phyloP scores from a whole-genome alignment of 23 tunicate species.

The Phallusia fumigata region DNA sequence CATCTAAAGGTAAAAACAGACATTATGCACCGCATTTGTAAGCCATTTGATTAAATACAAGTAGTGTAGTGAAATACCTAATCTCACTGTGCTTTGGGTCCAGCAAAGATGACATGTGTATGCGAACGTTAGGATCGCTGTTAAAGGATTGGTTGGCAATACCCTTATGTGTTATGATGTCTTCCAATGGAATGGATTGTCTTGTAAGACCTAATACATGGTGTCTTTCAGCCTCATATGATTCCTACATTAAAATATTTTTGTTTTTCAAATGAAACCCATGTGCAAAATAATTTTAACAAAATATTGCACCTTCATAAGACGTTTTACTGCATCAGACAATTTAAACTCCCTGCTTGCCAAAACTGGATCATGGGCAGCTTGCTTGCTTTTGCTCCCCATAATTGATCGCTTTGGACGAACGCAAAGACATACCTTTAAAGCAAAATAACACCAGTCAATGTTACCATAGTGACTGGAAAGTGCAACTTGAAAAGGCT shows the following conservation, averaged over 20 bases:
- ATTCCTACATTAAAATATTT: constrained; percentile 12
- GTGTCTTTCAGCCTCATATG: constrained; percentile 46
- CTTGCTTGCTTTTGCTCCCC: constrained; percentile 19
- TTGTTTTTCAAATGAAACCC: background rate
- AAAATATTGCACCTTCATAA: constrained; percentile 29
- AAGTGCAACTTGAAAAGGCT: no score
- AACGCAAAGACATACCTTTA: constrained; percentile 45
- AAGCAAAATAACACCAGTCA: constrained; percentile 10
- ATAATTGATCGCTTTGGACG: constrained; percentile 35
- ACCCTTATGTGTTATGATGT: constrained; percentile 41
- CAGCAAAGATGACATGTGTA: constrained; percentile 11
- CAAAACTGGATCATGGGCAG: constrained; percentile 32
- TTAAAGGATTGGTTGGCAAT: constrained; percentile 22
- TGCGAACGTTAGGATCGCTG: constrained; percentile 57
- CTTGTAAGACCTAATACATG: constrained; percentile 60
- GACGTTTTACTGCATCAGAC: constrained; percentile 47
- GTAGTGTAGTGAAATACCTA: background rate
- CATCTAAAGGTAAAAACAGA: constrained; percentile 25
- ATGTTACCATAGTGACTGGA: background rate
- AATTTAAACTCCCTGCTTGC: constrained; percentile 43
- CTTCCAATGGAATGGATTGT: constrained; percentile 43
- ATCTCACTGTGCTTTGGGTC: background rate
- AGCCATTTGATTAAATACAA: background rate
- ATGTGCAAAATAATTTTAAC: no score
- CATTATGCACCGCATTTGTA: background rate